Percentiles rank a stretch among this genome's conserved stretches.
Conservation (phyloP, 2,888 invertebrate species). For the Seira sanloemensis region DNA sequence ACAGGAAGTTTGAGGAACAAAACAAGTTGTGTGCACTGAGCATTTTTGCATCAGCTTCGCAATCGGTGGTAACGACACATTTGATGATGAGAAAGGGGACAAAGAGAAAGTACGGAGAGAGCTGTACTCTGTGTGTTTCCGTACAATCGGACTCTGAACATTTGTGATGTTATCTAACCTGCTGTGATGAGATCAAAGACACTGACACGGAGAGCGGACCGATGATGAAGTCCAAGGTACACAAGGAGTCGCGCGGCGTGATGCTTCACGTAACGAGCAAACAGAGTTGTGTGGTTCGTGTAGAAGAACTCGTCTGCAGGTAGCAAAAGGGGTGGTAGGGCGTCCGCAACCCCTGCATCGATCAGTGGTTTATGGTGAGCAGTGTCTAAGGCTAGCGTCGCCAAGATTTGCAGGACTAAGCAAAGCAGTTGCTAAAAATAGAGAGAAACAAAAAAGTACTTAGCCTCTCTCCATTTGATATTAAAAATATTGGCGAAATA, state of each 20-base stretch:
- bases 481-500: too few relatives aligned
- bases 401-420: slow-evolving; percentile 80
- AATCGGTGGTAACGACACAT: too few relatives aligned
- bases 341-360: slow-evolving; percentile 80
- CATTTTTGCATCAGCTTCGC: too few relatives aligned
- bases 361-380: slow-evolving; percentile 78
- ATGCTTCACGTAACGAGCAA: slow-evolving; percentile 81
- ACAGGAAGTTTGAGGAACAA: too few relatives aligned
- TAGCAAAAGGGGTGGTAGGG: slow-evolving; percentile 80
- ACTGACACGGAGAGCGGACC: slow-evolving; percentile 80
- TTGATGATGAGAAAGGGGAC: too few relatives aligned
- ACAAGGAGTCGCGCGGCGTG: slow-evolving; percentile 81
- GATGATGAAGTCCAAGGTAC: slow-evolving; percentile 80
- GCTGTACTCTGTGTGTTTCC: too few relatives aligned
- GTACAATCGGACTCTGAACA: too few relatives aligned
- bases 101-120: too few relatives aligned
- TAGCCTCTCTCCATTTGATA: too few relatives aligned
- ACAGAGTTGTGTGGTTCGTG: slow-evolving; percentile 82
- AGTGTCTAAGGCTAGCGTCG: slow-evolving; percentile 80
- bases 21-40: too few relatives aligned
- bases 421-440: slow-evolving; percentile 80
- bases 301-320: slow-evolving; percentile 84
- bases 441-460: slow-evolving; percentile 47
- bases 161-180: too few relatives aligned
- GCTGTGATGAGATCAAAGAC: slow-evolving; percentile 78